Conservation (phyloP, 2,888 invertebrate species). For the Drosophila testacea region DNA sequence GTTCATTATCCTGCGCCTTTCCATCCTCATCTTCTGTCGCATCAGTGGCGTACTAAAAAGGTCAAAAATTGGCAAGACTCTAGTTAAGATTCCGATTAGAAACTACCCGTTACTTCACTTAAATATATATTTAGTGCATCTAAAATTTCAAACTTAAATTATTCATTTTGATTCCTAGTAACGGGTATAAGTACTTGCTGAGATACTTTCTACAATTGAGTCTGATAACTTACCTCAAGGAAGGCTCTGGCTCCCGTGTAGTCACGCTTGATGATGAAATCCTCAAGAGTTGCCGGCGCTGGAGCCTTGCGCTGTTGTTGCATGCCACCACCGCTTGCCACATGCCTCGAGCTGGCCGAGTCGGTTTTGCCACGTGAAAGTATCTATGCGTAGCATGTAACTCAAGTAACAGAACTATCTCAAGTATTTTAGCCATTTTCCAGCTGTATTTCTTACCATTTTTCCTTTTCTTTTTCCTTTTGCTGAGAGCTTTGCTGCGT, state of each 20-base stretch:
- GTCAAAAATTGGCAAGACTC: background rate
- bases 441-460: slow-evolving; percentile 26
- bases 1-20: slow-evolving; percentile 56
- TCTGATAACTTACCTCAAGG: slow-evolving; percentile 89
- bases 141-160: too few species aligned
- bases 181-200: background rate
- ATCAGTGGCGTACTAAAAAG: slow-evolving; percentile 71
- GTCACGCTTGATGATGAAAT: slow-evolving; percentile 95
- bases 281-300: slow-evolving; percentile 92
- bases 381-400: slow-evolving; percentile 87
- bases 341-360: slow-evolving; percentile 85
- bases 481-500: slow-evolving; percentile 21
- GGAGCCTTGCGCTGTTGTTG: slow-evolving; percentile 84
- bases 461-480: background rate
- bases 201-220: background rate
- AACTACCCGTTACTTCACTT: too few species aligned
- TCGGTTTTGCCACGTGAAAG: slow-evolving; percentile 93
- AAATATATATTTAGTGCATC: too few species aligned
- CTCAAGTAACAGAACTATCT: slow-evolving; percentile 32
- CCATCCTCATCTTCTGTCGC: slow-evolving; percentile 56
- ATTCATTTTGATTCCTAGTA: too few species aligned
- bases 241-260: slow-evolving; percentile 97
- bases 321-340: slow-evolving; percentile 58
- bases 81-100: too few species aligned
- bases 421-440: slow-evolving; percentile 62